Conservation (phyloP, 2,888 invertebrate genomes). For the Ochropleura leucogaster region DNA sequence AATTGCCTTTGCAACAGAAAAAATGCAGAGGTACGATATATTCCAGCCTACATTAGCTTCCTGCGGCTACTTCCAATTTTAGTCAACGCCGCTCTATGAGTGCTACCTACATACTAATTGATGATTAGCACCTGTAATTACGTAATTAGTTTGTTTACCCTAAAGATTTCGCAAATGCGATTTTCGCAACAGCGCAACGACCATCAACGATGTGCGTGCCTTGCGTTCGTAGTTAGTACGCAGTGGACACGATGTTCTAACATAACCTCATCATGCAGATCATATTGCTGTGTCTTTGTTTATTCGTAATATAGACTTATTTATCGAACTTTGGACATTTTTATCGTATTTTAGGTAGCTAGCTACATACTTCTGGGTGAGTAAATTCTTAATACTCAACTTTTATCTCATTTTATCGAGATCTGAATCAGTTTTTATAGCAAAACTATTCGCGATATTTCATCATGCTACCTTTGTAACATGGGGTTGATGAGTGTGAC, state of each 20-base stretch:
- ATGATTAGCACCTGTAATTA: constrained; percentile 54
- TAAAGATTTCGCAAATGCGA: constrained; percentile 56
- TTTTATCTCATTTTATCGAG: not conserved
- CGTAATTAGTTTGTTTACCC: constrained; percentile 56
- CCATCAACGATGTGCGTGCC: constrained; percentile 47
- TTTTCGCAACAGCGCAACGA: constrained; percentile 56
- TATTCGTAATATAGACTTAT: constrained; percentile 1
- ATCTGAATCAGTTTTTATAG: constrained; percentile 2
- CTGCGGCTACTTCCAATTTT: constrained; percentile 32
- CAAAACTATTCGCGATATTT: not conserved
- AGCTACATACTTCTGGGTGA: not conserved
- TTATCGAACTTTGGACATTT: not conserved
- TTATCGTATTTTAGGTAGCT: constrained; percentile 1
- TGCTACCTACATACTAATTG: constrained; percentile 51
- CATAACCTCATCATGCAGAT: constrained; percentile 37
- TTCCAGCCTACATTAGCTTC: constrained; percentile 29
- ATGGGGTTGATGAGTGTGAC: not conserved
- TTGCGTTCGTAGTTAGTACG: constrained; percentile 34
- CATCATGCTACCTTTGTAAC: constrained; percentile 5
- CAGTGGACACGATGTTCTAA: constrained; percentile 28
- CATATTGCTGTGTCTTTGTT: constrained; percentile 43
- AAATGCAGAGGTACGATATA: constrained; percentile 1
- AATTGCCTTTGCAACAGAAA: not conserved
- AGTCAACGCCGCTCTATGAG: constrained; percentile 32
- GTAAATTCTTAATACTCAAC: not conserved